A percentile compares a stretch with the other conserved stretches of the same genome.
Conservation (phyloP, 2,113 vertebrate species). For the Panthera uncia region DNA sequence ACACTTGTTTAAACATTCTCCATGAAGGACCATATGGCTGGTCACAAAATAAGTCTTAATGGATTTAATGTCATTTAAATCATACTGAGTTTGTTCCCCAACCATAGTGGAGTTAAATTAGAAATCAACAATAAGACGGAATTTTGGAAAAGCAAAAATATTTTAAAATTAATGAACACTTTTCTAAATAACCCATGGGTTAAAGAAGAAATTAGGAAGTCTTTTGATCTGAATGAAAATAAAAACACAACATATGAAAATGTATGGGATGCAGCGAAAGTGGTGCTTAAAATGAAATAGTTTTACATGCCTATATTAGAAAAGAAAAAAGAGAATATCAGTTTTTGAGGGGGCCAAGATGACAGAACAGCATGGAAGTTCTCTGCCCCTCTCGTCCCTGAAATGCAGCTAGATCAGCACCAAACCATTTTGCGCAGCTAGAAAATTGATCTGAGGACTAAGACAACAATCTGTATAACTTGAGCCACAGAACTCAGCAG, state of each 20-base stretch:
- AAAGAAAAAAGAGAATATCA: not conserved
- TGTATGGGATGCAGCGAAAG: not conserved
- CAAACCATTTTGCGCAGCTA: no score
- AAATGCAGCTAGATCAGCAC: no score
- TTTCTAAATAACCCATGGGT: not conserved
- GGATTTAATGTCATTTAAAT: not conserved
- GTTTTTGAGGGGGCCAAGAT: no score
- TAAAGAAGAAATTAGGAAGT: not conserved
- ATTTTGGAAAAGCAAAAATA: not conserved
- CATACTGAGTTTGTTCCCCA: not conserved
- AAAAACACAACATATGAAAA: not conserved
- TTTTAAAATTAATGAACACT: not conserved
- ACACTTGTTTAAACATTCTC: not conserved
- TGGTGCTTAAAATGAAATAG: not conserved
- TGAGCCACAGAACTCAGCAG: no score
- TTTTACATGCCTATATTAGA: not conserved
- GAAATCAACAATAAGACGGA: not conserved
- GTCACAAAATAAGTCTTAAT: not conserved
- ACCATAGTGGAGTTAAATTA: not conserved
- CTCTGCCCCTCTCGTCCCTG: no score
- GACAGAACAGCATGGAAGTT: no score
- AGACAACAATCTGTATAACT: no score
- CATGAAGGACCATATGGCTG: not conserved
- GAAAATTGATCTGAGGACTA: no score
- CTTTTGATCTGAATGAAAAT: not conserved